A percentile compares a stretch with the other conserved stretches of the same genome.
Conservation (phyloP, 2,797 vertebrate species). For the Eulemur albifrons region DNA sequence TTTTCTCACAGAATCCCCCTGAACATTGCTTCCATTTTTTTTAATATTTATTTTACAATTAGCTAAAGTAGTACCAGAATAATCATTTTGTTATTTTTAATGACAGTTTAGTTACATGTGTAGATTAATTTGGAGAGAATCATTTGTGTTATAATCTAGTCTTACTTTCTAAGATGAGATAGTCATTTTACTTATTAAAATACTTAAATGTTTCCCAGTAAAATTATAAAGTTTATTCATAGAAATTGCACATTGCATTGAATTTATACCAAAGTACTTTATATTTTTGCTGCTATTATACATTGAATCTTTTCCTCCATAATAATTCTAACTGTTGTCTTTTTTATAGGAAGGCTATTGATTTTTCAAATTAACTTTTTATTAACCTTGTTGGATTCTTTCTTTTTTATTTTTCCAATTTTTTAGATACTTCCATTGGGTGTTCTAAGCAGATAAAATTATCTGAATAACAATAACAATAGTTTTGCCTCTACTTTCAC, state of each 20-base stretch:
- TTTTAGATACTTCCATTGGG: neutral
- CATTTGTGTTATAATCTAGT: neutral
- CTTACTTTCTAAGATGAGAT: neutral
- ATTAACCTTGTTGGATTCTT: neutral
- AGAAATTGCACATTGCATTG: neutral
- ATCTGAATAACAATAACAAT: neutral
- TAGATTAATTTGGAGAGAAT: neutral
- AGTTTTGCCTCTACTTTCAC: neutral
- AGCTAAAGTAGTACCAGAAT: neutral
- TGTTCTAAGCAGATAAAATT: neutral
- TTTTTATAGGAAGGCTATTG: neutral
- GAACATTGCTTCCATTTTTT: neutral
- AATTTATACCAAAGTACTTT: neutral
- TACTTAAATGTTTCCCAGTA: neutral
- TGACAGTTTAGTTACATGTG: neutral
- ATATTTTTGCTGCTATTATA: neutral
- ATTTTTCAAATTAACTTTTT: conserved; percentile 5
- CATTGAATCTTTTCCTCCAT: neutral
- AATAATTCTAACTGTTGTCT: neutral
- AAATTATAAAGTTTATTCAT: neutral
- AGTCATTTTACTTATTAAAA: neutral
- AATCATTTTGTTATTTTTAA: neutral
- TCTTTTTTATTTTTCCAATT: neutral
- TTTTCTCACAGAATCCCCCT: neutral
- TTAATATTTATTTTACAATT: neutral